These are phyloP conservation scores for Gymnocephalus cernua DNA, from an alignment of 2,113 vertebrate genomes.

Conservation along the genomic window DNA sequence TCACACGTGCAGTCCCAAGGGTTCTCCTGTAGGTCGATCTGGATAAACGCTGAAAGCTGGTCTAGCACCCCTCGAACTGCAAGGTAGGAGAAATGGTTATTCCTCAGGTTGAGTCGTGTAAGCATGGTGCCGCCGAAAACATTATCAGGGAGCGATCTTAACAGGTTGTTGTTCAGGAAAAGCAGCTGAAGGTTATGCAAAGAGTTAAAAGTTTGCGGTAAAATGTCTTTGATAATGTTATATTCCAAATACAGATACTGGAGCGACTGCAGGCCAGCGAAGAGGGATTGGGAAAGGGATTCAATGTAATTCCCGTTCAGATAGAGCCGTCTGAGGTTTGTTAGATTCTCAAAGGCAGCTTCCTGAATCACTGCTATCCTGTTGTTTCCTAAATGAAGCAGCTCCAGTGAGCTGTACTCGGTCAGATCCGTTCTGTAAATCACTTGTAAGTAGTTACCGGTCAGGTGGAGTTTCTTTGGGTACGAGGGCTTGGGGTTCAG, in stretches of 20 bases:
- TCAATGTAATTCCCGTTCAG: conserved; percentile 99
- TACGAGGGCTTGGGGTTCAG: conserved; percentile 93
- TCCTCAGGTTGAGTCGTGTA: conserved; percentile 95
- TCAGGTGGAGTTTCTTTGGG: conserved; percentile 98
- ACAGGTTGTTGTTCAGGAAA: conserved; percentile 97
- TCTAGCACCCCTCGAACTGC: conserved; percentile 96
- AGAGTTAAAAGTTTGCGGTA: conserved; percentile 92
- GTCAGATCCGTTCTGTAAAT: conserved; percentile 91
- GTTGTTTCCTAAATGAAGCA: conserved; percentile 97
- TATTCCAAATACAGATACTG: conserved; percentile 99
- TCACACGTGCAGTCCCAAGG: conserved; percentile 98
- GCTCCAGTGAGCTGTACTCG: conserved; percentile 93
- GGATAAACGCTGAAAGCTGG: conserved; percentile 96
- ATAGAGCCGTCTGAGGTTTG: conserved; percentile 94
- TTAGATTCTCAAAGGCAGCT: conserved; percentile 95
- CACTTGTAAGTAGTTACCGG: conserved; percentile 95
- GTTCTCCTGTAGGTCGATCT: conserved; percentile 98
- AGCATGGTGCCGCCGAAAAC: conserved; percentile 94
- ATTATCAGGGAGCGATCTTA: conserved; percentile 91
- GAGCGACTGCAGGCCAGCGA: conserved; percentile 92
- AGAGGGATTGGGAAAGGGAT: conserved; percentile 91
- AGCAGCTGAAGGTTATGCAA: conserved; percentile 94
- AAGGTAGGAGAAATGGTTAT: conserved; percentile 96
- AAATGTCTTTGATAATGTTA: conserved; percentile 97
- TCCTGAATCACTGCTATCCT: conserved; percentile 95